Base-by-base conservation (phyloP, 2,113 vertebrate species). In the Origma solitaria region DNA sequence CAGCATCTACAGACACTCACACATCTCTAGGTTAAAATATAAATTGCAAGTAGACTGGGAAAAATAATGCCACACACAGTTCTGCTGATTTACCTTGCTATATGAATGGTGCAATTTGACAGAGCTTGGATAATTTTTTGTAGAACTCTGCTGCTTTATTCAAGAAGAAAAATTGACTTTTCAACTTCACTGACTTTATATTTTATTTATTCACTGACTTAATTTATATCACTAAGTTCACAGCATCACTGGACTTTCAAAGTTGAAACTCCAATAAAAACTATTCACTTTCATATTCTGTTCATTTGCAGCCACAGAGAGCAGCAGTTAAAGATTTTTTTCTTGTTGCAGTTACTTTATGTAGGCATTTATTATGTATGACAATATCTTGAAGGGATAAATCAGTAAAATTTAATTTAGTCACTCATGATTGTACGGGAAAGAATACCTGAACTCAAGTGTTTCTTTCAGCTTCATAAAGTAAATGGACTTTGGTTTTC, bases 151-250 rank as follows among this genome's bases (percentile, higher is more conserved):
- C 7, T 66, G 51, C 53, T 90, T 83, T 84, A 72, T 58, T 27
- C 18, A 35, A 66, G 35, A 53, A 50, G 50, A 88, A 93, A 70
- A 58, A 61, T 7, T 77, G 33, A 15, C 60, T 94, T 92, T 92
- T 90, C 75, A 73, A 7, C 54, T 92, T 93, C 66, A 94, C 33
- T 93, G 62, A 86, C 38, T 82, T 91, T 61, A 50, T 78, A 64
- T 91, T 87, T 91, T 87, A 75, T 85, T 91, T 95, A 89, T 90
- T 87, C 73, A 69, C 15, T 60, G 78, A 40, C 40, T 77, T 83
- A 76, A 87, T 79, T 95, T 92, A 50, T 82, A 79, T 65, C 31
- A 69, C 8, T 14, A 92, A 66, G 42, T 77, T 92, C 72, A 66
- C 71, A 38, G 27, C 49, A 54, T 71, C 60, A 45, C 19, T 91